Percentiles rank a stretch among this genome's conserved stretches.
phyloP scores from a whole-genome alignment of 2,113 vertebrate genomes.

The Psammodynastes pulverulentus region DNA sequence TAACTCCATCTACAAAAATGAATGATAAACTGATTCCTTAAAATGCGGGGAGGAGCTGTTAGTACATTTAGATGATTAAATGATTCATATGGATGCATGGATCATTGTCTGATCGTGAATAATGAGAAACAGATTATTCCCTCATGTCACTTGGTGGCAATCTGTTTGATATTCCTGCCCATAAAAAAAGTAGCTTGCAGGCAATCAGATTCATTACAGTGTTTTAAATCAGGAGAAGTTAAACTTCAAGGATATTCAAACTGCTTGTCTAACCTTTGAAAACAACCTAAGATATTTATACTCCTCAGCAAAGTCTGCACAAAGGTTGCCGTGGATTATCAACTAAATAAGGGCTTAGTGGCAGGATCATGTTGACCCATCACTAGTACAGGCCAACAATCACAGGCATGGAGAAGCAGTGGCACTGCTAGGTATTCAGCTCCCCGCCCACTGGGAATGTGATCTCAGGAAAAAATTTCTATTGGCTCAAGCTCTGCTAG shows the following conservation, averaged over 20 bases:
- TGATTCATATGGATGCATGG: background rate
- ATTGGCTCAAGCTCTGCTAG: background rate
- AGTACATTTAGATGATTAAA: background rate
- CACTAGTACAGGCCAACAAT: background rate
- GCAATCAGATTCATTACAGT: background rate
- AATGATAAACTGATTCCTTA: background rate
- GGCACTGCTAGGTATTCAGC: background rate
- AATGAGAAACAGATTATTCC: background rate
- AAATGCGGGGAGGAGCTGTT: background rate
- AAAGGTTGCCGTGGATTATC: background rate
- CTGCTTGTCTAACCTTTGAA: background rate
- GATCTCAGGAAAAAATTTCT: background rate
- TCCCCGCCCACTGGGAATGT: background rate
- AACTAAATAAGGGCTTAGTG: background rate
- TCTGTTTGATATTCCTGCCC: background rate
- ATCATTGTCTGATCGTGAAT: background rate
- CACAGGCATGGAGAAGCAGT: background rate
- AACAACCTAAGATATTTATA: background rate
- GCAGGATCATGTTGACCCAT: background rate
- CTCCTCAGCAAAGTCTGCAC: background rate
- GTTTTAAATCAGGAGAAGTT: background rate
- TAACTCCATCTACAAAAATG: background rate
- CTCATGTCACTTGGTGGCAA: background rate
- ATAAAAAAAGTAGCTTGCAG: background rate
- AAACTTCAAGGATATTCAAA: background rate